Evolutionary conservation across 1,140 invertebrate genomes (phyloP).

Genomic region (Maniola jurtina): DNA sequence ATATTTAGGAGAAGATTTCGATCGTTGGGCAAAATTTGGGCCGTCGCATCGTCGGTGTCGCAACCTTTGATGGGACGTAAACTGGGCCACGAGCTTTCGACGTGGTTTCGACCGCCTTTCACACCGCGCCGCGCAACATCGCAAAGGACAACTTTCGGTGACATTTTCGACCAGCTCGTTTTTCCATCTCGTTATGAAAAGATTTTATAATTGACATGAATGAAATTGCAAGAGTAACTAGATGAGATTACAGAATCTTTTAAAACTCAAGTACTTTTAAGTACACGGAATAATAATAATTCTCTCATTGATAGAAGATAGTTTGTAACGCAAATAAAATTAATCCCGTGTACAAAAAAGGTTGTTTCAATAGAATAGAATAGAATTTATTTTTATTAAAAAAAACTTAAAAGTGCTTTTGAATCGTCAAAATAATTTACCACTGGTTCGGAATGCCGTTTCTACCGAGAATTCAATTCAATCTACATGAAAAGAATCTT

Average conservation of each 20-base stretch:
- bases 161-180: neutral
- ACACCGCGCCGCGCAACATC: conserved; percentile 33
- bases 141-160: conserved; percentile 17
- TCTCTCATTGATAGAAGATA: too few relatives aligned
- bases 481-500: too few relatives aligned
- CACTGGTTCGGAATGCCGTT: too few relatives aligned
- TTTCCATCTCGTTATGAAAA: conserved; percentile 5
- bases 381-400: too few relatives aligned
- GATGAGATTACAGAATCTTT: neutral
- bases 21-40: conserved; percentile 24
- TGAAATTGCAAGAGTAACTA: neutral
- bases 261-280: neutral
- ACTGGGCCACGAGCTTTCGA: conserved; percentile 46
- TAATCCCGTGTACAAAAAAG: too few relatives aligned
- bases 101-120: conserved; percentile 35
- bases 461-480: too few relatives aligned
- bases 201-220: conserved; percentile 16
- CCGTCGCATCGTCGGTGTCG: conserved; percentile 27
- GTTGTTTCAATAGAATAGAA: too few relatives aligned
- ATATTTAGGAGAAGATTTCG: conserved; percentile 7
- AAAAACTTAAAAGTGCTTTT: too few relatives aligned
- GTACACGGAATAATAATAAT: neutral
- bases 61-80: conserved; percentile 37
- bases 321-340: neutral
- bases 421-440: too few relatives aligned